Conservation (phyloP, 2,113 vertebrate genomes). For the Anarrhichthys ocellatus region DNA sequence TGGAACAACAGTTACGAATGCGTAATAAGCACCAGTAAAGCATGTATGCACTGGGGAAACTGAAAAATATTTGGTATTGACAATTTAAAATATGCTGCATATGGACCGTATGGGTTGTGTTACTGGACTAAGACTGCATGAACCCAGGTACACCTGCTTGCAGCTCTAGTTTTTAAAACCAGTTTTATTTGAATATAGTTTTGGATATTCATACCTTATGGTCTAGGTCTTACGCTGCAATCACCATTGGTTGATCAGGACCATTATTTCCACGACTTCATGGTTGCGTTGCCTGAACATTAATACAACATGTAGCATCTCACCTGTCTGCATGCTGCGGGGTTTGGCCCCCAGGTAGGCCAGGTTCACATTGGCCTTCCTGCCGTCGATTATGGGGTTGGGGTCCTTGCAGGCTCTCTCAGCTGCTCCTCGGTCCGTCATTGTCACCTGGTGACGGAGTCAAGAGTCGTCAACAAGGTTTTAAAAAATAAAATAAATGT, state of each 20-base stretch:
- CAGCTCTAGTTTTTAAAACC: neutral
- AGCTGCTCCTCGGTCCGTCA: constrained; percentile 92
- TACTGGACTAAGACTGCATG: neutral
- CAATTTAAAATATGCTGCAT: constrained; percentile 4
- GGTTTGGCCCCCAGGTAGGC: constrained; percentile 98
- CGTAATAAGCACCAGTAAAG: constrained; percentile 23
- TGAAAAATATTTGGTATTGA: neutral
- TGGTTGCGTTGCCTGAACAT: neutral
- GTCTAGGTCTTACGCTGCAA: neutral
- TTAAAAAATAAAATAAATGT: neutral
- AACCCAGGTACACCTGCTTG: neutral
- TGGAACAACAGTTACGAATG: constrained; percentile 57
- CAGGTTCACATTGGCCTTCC: constrained; percentile 97
- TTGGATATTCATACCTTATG: neutral
- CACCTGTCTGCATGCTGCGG: constrained; percentile 94
- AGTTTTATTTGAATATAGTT: no score
- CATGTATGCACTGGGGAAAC: constrained; percentile 10
- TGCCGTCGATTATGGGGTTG: constrained; percentile 97
- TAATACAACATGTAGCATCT: constrained; percentile 49
- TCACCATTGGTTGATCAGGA: neutral
- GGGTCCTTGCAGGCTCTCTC: constrained; percentile 97
- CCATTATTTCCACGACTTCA: neutral
- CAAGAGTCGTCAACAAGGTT: neutral
- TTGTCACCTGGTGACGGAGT: constrained; percentile 89
- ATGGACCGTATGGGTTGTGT: neutral